Evolutionary conservation across 1,140 invertebrate genomes (phyloP).

Genomic region (Heliconius melpomene): DNA sequence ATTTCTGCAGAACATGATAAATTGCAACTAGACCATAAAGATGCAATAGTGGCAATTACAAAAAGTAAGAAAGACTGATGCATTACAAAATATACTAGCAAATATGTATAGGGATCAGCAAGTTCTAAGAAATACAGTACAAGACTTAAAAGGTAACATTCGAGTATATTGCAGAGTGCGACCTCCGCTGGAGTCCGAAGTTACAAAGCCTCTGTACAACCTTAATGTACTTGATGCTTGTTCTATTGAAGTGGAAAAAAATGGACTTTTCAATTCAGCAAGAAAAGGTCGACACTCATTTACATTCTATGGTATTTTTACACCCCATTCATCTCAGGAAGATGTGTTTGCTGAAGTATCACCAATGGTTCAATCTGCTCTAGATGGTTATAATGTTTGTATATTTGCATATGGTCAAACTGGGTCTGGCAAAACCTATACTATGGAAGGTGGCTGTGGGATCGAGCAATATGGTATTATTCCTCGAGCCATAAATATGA

Average conservation of each 20-base stretch:
- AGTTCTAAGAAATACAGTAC: slow-evolving; percentile 84
- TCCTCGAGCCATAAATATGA: slow-evolving; percentile 88
- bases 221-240: slow-evolving; percentile 85
- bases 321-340: slow-evolving; percentile 85
- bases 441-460: slow-evolving; percentile 86
- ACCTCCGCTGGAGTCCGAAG: slow-evolving; percentile 83
- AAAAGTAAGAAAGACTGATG: slow-evolving; percentile 69
- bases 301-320: slow-evolving; percentile 91
- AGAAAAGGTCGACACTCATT: slow-evolving; percentile 85
- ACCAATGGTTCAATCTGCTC: slow-evolving; percentile 88
- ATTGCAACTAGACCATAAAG: slow-evolving; percentile 69
- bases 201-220: slow-evolving; percentile 79
- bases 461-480: slow-evolving; percentile 87
- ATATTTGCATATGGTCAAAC: slow-evolving; percentile 98
- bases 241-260: slow-evolving; percentile 85
- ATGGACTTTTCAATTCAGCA: slow-evolving; percentile 74
- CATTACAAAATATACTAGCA: slow-evolving; percentile 71
- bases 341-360: slow-evolving; percentile 87
- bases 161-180: slow-evolving; percentile 92
- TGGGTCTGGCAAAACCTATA: slow-evolving; percentile 95
- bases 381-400: slow-evolving; percentile 97
- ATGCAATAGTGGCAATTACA: slow-evolving; percentile 68
- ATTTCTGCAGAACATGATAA: slow-evolving; percentile 70
- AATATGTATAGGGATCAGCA: slow-evolving; percentile 84
- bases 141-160: slow-evolving; percentile 91